These are phyloP conservation scores for Anhinga rufa DNA, from an alignment of 2,113 vertebrate genomes.

Conservation along the genomic window DNA sequence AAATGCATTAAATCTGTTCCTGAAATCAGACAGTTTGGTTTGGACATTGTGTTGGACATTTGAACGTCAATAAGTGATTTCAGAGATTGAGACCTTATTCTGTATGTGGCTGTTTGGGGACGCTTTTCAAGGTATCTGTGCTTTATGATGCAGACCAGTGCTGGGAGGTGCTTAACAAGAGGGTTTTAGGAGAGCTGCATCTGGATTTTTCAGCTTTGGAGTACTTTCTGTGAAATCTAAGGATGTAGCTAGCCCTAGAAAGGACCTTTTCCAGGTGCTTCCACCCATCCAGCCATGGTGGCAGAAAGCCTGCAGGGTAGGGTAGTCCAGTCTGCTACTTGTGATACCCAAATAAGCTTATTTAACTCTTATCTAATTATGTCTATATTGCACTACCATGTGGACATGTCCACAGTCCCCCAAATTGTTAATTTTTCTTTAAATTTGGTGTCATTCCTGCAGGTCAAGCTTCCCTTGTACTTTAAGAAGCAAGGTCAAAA, in stretches of 20 bases:
- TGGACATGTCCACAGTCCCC: background rate
- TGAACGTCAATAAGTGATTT: background rate
- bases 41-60: background rate
- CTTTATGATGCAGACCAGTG: background rate
- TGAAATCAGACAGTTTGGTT: background rate
- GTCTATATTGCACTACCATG: rapidly evolving
- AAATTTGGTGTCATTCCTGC: background rate
- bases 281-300: background rate
- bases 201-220: background rate
- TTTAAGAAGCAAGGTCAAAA: background rate
- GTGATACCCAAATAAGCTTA: background rate
- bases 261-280: background rate
- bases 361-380: background rate
- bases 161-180: background rate
- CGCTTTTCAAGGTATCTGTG: background rate
- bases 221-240: background rate
- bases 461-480: background rate
- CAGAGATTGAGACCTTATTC: background rate
- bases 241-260: background rate
- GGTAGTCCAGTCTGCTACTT: background rate
- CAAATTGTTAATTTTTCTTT: background rate
- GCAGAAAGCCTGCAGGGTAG: background rate
- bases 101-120: background rate
- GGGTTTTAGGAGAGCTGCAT: background rate
- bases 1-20: background rate